Evolutionary conservation across 2,113 vertebrate genomes (phyloP).

Genomic region (Miniopterus natalensis): DNA sequence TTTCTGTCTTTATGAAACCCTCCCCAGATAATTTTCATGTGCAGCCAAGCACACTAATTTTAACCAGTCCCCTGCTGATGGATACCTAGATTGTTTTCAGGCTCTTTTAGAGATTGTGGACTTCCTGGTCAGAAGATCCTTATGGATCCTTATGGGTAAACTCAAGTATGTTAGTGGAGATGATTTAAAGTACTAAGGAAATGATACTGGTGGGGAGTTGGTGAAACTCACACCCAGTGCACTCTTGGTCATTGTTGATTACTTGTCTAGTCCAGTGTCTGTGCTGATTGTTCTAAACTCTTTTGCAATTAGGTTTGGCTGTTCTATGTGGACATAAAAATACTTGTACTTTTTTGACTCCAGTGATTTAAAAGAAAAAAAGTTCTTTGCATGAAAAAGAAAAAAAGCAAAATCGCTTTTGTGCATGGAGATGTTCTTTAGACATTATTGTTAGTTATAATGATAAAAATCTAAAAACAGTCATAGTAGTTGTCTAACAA

Average conservation of each 20-base stretch:
- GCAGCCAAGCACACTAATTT: background rate
- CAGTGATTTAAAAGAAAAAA: background rate
- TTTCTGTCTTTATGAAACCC: background rate
- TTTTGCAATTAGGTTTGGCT: background rate
- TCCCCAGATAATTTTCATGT: background rate
- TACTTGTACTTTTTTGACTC: background rate
- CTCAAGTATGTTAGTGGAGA: background rate
- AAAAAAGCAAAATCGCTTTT: background rate
- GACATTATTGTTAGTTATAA: background rate
- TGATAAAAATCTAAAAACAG: conserved; percentile 15
- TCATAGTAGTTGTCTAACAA: background rate
- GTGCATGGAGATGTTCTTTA: background rate
- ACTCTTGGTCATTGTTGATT: background rate
- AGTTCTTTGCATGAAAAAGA: background rate
- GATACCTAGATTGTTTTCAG: background rate
- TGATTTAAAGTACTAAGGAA: background rate
- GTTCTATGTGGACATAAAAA: background rate
- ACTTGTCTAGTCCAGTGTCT: background rate
- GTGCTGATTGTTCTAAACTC: background rate
- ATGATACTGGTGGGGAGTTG: fast-evolving
- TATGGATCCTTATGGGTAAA: background rate
- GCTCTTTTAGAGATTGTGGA: background rate
- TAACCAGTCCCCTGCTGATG: background rate
- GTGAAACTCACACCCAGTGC: fast-evolving
- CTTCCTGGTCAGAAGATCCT: background rate